These are phyloP conservation scores for Torymus auratus DNA, from an alignment of 2,888 invertebrate genomes.

Conservation along the genomic window DNA sequence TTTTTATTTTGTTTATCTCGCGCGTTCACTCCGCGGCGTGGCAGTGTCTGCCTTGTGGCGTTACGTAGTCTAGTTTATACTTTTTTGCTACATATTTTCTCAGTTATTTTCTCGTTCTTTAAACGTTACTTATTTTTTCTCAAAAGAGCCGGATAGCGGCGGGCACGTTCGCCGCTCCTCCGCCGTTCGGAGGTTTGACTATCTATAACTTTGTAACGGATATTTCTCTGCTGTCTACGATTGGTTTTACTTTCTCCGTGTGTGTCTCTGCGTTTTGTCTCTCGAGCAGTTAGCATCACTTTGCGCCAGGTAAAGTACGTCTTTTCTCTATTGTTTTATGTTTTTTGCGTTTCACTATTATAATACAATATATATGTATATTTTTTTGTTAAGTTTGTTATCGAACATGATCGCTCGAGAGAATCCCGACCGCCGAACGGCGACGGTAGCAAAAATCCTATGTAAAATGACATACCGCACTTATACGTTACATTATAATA, in stretches of 20 bases:
- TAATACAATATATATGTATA: conserved; percentile 17
- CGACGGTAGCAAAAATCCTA: conserved; percentile 56
- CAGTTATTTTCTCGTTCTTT: conserved; percentile 42
- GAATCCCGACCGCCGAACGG: conserved; percentile 48
- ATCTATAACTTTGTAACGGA: conserved; percentile 40
- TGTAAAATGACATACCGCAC: conserved; percentile 63
- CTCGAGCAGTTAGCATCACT: conserved; percentile 34
- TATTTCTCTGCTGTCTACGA: conserved; percentile 35
- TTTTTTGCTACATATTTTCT: conserved; percentile 35
- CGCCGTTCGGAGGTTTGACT: conserved; percentile 31
- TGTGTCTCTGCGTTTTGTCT: conserved; percentile 12
- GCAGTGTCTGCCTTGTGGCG: conserved; percentile 75
- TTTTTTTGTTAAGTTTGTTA: conserved; percentile 46
- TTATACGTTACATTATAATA: conserved; percentile 59
- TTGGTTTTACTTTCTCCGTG: conserved; percentile 30
- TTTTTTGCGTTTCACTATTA: conserved; percentile 43
- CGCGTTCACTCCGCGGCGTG: conserved; percentile 70
- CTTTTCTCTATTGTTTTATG: conserved; percentile 45
- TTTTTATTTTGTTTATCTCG: conserved; percentile 63
- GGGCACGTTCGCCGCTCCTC: conserved; percentile 1
- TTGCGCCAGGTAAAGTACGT: conserved; percentile 41
- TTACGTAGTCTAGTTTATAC: conserved; percentile 60
- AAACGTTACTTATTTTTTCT: conserved; percentile 34
- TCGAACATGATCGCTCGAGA: conserved; percentile 59
- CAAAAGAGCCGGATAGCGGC: conserved; percentile 18